Percentiles rank a stretch among this genome's conserved stretches.
Evolutionary conservation across 1,140 invertebrate species (phyloP).

Genomic region (Magallana ariakensis): DNA sequence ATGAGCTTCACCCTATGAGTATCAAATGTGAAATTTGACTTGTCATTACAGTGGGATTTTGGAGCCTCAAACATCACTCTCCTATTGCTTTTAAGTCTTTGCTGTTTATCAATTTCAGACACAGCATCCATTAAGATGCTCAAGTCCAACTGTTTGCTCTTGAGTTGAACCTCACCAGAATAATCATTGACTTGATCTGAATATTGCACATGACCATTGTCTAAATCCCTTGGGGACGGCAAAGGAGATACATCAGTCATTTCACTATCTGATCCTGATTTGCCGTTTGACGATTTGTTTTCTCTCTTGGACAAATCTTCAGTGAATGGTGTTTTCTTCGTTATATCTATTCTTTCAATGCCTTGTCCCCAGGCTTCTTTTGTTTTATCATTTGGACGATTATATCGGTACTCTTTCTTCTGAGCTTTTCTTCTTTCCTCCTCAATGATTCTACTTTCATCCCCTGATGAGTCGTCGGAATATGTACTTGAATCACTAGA

Average conservation of each 20-base stretch:
- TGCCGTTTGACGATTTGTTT: conserved; percentile 45
- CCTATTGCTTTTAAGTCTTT: conserved; percentile 65
- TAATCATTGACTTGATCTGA: conserved; percentile 52
- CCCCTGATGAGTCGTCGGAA: conserved; percentile 61
- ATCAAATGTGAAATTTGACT: conserved; percentile 73
- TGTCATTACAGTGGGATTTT: conserved; percentile 53
- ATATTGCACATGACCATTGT: conserved; percentile 55
- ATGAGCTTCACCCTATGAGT: conserved; percentile 70
- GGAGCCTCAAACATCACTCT: conserved; percentile 74
- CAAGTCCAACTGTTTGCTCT: conserved; percentile 71
- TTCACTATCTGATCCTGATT: conserved; percentile 73
- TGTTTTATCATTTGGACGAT: conserved; percentile 41
- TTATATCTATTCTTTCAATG: conserved; percentile 10
- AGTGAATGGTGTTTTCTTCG: conserved; percentile 18
- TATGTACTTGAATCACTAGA: conserved; percentile 66
- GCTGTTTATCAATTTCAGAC: conserved; percentile 74
- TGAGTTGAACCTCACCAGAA: conserved; percentile 58
- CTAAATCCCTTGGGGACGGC: conserved; percentile 64
- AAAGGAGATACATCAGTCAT: conserved; percentile 78
- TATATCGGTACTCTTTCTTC: conserved; percentile 37
- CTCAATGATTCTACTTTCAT: conserved; percentile 45
- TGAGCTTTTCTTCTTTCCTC: conserved; percentile 48
- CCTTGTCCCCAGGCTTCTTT: conserved; percentile 42
- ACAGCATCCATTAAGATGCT: conserved; percentile 77
- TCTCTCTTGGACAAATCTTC: conserved; percentile 42